phyloP scores from a whole-genome alignment of 2,113 vertebrate genomes.

The Lagopus muta region DNA sequence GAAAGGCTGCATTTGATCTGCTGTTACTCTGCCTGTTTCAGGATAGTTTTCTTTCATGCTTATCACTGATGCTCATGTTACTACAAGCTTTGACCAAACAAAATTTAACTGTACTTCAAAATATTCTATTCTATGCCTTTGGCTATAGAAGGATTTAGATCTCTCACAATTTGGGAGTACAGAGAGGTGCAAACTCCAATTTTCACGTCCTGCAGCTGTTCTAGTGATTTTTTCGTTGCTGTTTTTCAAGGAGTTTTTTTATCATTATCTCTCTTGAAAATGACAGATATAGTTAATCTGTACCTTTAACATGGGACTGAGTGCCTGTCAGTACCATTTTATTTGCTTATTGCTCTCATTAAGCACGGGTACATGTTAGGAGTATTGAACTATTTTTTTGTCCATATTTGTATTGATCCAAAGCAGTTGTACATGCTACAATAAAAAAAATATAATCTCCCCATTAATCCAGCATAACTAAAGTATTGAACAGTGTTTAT shows the following conservation, averaged over 20 bases:
- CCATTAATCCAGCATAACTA: neutral
- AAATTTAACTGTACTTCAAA: constrained; percentile 1
- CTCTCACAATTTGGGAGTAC: neutral
- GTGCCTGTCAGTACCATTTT: neutral
- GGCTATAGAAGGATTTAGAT: neutral
- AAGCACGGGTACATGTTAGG: neutral
- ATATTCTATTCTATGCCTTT: constrained; percentile 35
- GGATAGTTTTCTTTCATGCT: neutral
- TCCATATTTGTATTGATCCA: neutral
- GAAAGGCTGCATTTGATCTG: neutral
- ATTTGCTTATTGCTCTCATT: neutral
- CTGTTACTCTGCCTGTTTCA: neutral
- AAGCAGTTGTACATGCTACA: neutral
- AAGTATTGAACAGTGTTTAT: neutral
- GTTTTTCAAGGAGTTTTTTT: neutral
- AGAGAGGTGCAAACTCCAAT: neutral
- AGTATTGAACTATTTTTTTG: neutral
- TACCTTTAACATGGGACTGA: neutral
- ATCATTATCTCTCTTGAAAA: neutral
- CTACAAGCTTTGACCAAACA: constrained; percentile 18
- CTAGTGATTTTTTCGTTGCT: neutral
- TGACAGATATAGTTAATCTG: neutral
- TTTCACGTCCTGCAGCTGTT: neutral
- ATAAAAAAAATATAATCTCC: neutral
- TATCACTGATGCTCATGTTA: neutral